Evolutionary conservation across 2,113 vertebrate genomes (phyloP).

Genomic region (Monarcha castaneiventris): DNA sequence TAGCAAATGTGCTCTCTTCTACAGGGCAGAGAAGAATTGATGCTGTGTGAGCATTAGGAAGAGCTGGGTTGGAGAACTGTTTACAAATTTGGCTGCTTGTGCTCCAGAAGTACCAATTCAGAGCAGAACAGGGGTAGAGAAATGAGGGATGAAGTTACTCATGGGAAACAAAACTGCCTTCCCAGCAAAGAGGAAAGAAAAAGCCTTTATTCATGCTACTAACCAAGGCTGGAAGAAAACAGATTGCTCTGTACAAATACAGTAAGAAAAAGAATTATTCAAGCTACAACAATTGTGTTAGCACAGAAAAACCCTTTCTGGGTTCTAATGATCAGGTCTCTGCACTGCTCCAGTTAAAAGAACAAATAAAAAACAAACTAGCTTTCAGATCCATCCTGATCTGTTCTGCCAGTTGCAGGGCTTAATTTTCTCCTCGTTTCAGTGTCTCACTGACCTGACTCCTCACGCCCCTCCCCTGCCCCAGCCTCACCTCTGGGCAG

Average conservation of each 20-base stretch:
- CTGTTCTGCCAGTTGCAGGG: neutral
- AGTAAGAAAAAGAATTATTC: neutral
- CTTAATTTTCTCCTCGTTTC: neutral
- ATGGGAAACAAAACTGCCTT: neutral
- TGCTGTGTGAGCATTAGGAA: neutral
- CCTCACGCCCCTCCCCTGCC: neutral
- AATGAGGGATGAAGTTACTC: neutral
- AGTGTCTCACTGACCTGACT: neutral
- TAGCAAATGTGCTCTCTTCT: neutral
- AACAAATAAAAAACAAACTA: neutral
- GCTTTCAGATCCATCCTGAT: neutral
- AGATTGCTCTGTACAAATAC: neutral
- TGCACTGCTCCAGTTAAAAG: neutral
- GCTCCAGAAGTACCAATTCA: neutral
- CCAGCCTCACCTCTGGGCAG: constrained; percentile 86
- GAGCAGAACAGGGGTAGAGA: neutral
- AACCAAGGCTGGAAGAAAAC: neutral
- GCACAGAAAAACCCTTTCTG: neutral
- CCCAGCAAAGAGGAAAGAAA: neutral
- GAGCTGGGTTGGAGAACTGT: neutral
- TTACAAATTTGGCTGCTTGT: neutral
- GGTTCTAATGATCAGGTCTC: neutral
- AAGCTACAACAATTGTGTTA: neutral
- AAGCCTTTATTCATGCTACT: neutral
- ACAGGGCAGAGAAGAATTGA: neutral